These are phyloP conservation scores for Cantharis rustica DNA, from an alignment of 2,888 invertebrate genomes.

Conservation along the genomic window DNA sequence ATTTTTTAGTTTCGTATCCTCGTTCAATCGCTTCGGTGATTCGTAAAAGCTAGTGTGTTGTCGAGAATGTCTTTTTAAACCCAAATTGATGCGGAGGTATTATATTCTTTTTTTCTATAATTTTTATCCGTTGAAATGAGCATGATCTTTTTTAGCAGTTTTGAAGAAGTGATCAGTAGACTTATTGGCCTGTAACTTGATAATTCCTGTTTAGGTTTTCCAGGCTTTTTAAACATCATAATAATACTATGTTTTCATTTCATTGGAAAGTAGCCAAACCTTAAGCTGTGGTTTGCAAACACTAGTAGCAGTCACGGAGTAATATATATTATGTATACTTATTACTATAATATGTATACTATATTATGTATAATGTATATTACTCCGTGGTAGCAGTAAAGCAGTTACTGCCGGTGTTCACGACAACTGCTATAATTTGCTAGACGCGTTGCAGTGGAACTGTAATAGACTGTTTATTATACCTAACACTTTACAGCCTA, in stretches of 20 bases:
- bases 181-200: slow-evolving; percentile 32
- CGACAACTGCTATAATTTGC: too few species aligned
- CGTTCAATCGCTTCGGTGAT: slow-evolving; percentile 34
- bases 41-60: slow-evolving; percentile 26
- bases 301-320: too few species aligned
- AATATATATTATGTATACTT: too few species aligned
- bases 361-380: too few species aligned
- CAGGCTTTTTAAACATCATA: slow-evolving; percentile 28
- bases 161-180: slow-evolving; percentile 24
- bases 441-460: too few species aligned
- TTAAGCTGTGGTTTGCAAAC: too few species aligned
- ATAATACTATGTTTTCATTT: slow-evolving; percentile 29
- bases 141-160: slow-evolving; percentile 35
- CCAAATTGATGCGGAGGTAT: slow-evolving; percentile 36
- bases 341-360: too few species aligned
- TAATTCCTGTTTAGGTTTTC: slow-evolving; percentile 22
- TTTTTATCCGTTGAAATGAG: background rate
- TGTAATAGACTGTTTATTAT: too few species aligned
- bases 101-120: background rate
- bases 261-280: slow-evolving; percentile 26
- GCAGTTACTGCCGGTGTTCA: too few species aligned
- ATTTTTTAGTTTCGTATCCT: slow-evolving; percentile 21
- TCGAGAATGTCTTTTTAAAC: slow-evolving; percentile 35
- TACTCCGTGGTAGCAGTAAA: too few species aligned
- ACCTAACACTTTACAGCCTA: too few species aligned